Conservation (phyloP, 2,888 invertebrate species). For the Drosophila maculinotata region DNA sequence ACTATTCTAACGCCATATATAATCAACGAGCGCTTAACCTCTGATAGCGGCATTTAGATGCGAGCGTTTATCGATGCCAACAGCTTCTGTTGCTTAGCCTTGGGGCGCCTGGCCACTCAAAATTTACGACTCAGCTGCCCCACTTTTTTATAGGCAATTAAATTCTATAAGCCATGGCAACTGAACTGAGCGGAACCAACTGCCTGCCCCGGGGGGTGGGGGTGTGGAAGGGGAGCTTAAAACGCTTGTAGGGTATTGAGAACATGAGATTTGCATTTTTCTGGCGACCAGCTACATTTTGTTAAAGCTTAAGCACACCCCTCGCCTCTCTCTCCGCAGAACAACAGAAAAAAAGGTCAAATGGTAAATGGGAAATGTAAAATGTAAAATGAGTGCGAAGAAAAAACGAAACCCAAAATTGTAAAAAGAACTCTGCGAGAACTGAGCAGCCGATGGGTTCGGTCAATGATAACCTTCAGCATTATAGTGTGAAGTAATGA, state of each 20-base stretch:
- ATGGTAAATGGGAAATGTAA: slow-evolving; percentile 33
- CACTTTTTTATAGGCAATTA: slow-evolving; percentile 83
- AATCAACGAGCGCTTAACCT: slow-evolving; percentile 67
- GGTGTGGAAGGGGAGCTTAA: neutral
- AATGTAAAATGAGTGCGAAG: slow-evolving; percentile 15
- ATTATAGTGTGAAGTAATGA: slow-evolving; percentile 74
- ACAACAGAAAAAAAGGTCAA: slow-evolving; percentile 36
- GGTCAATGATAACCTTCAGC: slow-evolving; percentile 58
- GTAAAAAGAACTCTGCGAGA: slow-evolving; percentile 7
- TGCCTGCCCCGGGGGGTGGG: slow-evolving; percentile 3
- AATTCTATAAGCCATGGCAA: slow-evolving; percentile 79
- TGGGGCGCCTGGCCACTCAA: slow-evolving; percentile 24
- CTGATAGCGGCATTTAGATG: slow-evolving; percentile 65
- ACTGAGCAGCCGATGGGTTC: slow-evolving; percentile 19
- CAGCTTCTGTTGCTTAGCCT: slow-evolving; percentile 13
- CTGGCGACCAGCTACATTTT: slow-evolving; percentile 26
- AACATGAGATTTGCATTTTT: slow-evolving; percentile 52
- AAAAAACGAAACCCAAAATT: slow-evolving; percentile 11
- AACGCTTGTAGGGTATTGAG: slow-evolving; percentile 33
- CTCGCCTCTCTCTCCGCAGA: neutral
- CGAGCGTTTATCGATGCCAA: slow-evolving; percentile 54
- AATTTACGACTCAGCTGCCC: slow-evolving; percentile 58
- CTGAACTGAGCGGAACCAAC: slow-evolving; percentile 55
- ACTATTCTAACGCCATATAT: slow-evolving; percentile 76
- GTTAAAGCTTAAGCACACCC: slow-evolving; percentile 27